Evolutionary conservation across 2,888 invertebrate species (phyloP).

Genomic region (Ophion slaviceki): DNA sequence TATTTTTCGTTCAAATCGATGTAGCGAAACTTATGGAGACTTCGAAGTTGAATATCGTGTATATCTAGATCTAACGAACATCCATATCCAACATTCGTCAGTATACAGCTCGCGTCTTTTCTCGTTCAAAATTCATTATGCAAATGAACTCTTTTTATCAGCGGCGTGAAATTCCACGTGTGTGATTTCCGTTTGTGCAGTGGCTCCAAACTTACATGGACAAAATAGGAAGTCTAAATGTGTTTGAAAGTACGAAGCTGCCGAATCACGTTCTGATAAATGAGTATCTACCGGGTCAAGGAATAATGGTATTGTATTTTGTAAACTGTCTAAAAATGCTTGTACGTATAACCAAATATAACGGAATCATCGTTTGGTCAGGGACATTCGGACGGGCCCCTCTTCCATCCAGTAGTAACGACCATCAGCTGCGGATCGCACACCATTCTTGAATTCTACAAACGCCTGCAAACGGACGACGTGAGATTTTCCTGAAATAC

Average conservation of each 20-base stretch:
- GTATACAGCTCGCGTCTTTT: background rate
- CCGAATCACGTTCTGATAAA: constrained; percentile 98
- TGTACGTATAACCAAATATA: background rate
- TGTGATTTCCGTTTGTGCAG: constrained; percentile 75
- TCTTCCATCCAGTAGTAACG: constrained; percentile 96
- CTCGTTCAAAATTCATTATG: background rate
- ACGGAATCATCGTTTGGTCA: constrained; percentile 76
- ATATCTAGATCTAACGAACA: background rate
- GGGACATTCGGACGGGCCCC: constrained; percentile 97
- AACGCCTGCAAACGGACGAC: constrained; percentile 83
- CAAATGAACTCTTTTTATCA: background rate
- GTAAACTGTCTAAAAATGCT: background rate
- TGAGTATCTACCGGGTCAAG: constrained; percentile 96
- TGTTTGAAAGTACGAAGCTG: constrained; percentile 88
- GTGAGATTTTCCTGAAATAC: constrained; percentile 72
- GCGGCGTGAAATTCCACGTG: background rate
- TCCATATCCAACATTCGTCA: background rate
- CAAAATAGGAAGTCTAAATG: constrained; percentile 87
- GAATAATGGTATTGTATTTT: constrained; percentile 90
- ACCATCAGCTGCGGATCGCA: constrained; percentile 97
- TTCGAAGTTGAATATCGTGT: background rate
- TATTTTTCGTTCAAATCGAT: background rate
- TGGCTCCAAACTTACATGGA: constrained; percentile 92
- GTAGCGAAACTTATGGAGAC: background rate
- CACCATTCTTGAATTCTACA: constrained; percentile 93